phyloP scores from a whole-genome alignment of 2,113 vertebrate genomes.

The Esox niger region DNA sequence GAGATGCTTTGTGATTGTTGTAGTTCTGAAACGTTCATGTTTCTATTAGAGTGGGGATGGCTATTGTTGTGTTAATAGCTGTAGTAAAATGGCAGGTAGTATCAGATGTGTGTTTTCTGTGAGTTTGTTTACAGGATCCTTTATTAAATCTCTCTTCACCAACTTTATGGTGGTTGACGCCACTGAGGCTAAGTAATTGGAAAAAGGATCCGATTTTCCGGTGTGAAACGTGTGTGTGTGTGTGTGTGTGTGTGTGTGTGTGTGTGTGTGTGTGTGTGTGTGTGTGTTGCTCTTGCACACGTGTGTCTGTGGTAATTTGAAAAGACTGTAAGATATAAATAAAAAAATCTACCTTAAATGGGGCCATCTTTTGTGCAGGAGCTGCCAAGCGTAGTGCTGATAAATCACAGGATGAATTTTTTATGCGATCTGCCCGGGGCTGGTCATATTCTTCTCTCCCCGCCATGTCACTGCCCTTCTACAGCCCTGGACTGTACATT shows the following conservation, averaged over 20 bases:
- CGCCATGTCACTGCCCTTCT: conserved; percentile 5
- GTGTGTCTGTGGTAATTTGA: conserved; percentile 28
- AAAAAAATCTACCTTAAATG: too few relatives aligned
- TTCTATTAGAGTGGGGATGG: not conserved
- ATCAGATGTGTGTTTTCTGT: not conserved
- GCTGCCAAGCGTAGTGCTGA: conserved; percentile 54
- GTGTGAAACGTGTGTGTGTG: conserved; percentile 9
- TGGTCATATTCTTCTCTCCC: conserved; percentile 13
- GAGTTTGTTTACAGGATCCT: not conserved
- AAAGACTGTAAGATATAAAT: conserved; percentile 35
- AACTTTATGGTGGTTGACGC: not conserved
- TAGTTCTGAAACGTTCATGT: not conserved
- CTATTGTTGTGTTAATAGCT: conserved; percentile 11
- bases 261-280: conserved; percentile 7
- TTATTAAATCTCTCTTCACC: not conserved
- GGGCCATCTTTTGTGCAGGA: conserved; percentile 37
- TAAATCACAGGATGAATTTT: conserved; percentile 68
- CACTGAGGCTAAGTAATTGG: conserved; percentile 1
- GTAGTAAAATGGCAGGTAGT: not conserved
- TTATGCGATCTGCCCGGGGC: conserved; percentile 57
- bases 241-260: not conserved
- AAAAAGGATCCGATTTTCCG: not conserved
- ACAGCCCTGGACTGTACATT: conserved; percentile 6
- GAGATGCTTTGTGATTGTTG: too few relatives aligned
- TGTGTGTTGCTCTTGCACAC: not conserved